Percentiles rank a stretch among this genome's conserved stretches.
Evolutionary conservation across 2,113 vertebrate genomes (phyloP).

Genomic region (Forbesichthys papilliferus): DNA sequence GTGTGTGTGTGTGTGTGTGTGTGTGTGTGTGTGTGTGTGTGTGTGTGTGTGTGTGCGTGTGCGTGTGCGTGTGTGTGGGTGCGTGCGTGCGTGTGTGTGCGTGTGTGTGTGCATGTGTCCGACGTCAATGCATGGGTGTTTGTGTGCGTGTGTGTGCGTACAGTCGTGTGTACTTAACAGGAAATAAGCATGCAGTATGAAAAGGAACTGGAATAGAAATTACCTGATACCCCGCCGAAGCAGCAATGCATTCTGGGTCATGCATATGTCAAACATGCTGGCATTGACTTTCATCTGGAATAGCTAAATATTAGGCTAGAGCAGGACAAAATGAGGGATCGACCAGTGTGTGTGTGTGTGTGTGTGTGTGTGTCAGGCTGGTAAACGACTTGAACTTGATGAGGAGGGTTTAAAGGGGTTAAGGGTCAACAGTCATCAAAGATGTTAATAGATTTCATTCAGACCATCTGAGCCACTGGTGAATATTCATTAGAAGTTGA

Average conservation of each 20-base stretch:
- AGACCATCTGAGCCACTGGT: conserved; percentile 12
- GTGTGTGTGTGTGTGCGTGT: conserved; percentile 2
- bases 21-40: not conserved
- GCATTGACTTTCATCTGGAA: not conserved
- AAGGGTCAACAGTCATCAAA: conserved; percentile 28
- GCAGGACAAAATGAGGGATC: conserved; percentile 11
- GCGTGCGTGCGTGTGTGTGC: not conserved
- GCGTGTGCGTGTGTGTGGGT: not conserved
- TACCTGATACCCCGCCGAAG: not conserved
- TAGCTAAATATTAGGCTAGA: not conserved
- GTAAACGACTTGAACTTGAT: conserved; percentile 32
- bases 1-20: not conserved
- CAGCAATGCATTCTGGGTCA: not conserved
- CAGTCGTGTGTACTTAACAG: conserved; percentile 3
- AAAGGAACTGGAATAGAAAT: conserved; percentile 8
- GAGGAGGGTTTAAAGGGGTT: conserved; percentile 7
- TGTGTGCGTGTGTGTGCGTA: conserved; percentile 2
- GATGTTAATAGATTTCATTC: conserved; percentile 15
- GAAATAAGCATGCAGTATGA: conserved; percentile 15
- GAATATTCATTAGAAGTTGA: conserved; percentile 8
- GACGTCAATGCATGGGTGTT: not conserved
- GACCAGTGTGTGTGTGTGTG: not conserved
- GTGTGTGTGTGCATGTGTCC: not conserved
- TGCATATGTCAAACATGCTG: not conserved
- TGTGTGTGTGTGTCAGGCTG: conserved; percentile 1